phyloP scores from a whole-genome alignment of 2,888 invertebrate species.

The Hedychridium roseum region DNA sequence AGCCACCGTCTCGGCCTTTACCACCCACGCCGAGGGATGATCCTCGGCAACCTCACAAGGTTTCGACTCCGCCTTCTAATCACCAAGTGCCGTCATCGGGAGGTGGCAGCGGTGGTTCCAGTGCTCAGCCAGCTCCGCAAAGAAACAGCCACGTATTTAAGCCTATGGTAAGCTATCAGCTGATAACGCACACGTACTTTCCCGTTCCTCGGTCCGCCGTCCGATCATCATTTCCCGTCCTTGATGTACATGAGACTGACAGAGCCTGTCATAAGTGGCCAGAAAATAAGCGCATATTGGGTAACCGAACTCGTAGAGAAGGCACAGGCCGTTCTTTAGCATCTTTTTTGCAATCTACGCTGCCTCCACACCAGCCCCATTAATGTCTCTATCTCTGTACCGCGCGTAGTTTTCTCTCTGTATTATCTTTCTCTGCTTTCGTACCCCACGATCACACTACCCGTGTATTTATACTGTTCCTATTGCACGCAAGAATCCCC shows the following conservation, averaged over 20 bases:
- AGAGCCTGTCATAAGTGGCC: slow-evolving; percentile 20
- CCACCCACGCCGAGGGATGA: slow-evolving; percentile 82
- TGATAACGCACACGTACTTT: too few relatives aligned
- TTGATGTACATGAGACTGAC: too few relatives aligned
- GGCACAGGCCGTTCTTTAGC: slow-evolving; percentile 28
- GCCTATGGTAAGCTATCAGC: slow-evolving; percentile 85
- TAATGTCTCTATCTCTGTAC: slow-evolving; percentile 26
- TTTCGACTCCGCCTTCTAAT: slow-evolving; percentile 61
- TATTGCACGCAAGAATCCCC: slow-evolving; percentile 39
- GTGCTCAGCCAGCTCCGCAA: slow-evolving; percentile 71
- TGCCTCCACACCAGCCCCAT: slow-evolving; percentile 18
- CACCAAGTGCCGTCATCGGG: slow-evolving; percentile 61
- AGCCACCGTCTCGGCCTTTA: slow-evolving; percentile 81
- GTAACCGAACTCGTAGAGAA: slow-evolving; percentile 29
- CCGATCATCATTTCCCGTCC: too few relatives aligned
- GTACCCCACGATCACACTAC: slow-evolving; percentile 27
- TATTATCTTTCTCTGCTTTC: slow-evolving; percentile 25
- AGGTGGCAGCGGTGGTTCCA: slow-evolving; percentile 46
- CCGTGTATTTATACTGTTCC: slow-evolving; percentile 47
- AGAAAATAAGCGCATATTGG: slow-evolving; percentile 16
- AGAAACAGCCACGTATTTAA: slow-evolving; percentile 88
- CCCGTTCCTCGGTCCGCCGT: too few relatives aligned
- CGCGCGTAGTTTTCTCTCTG: slow-evolving; percentile 23
- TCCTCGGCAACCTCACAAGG: slow-evolving; percentile 60
- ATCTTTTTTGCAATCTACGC: slow-evolving; percentile 29